A percentile compares a stretch with the other conserved stretches of the same genome.
phyloP scores from a whole-genome alignment of 2,888 invertebrate genomes.

The Cyrtodaria siliqua region DNA sequence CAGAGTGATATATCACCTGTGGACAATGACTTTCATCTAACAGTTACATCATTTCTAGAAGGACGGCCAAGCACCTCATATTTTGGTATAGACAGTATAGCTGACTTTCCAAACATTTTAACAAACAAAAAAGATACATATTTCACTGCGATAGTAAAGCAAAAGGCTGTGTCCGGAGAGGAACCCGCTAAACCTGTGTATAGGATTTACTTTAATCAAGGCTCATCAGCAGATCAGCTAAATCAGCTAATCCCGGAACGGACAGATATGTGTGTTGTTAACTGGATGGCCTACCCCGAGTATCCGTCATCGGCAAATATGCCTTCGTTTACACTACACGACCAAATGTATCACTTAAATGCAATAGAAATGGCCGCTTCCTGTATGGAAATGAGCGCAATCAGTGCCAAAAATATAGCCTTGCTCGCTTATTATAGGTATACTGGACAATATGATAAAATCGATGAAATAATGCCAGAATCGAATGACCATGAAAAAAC shows the following conservation, averaged over 20 bases:
- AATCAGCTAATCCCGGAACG: slow-evolving; percentile 86
- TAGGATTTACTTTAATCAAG: slow-evolving; percentile 88
- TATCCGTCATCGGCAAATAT: slow-evolving; percentile 79
- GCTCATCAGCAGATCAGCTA: slow-evolving; percentile 86
- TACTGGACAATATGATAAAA: slow-evolving; percentile 76
- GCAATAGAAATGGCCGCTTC: slow-evolving; percentile 90
- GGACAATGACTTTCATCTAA: slow-evolving; percentile 86
- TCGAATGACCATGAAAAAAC: slow-evolving; percentile 30
- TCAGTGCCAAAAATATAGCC: slow-evolving; percentile 89
- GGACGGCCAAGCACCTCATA: slow-evolving; percentile 87
- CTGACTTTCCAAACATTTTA: slow-evolving; percentile 85
- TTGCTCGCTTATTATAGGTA: slow-evolving; percentile 87
- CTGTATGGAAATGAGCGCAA: slow-evolving; percentile 90
- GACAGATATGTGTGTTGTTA: slow-evolving; percentile 73
- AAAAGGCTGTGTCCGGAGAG: slow-evolving; percentile 77
- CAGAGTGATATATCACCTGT: slow-evolving; percentile 70
- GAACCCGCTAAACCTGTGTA: slow-evolving; percentile 85
- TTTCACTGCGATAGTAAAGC: slow-evolving; percentile 87
- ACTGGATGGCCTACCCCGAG: slow-evolving; percentile 83
- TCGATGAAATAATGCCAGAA: slow-evolving; percentile 71
- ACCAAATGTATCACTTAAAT: slow-evolving; percentile 88
- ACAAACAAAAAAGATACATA: slow-evolving; percentile 87
- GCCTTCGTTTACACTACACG: slow-evolving; percentile 87
- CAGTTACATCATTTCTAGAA: slow-evolving; percentile 88
- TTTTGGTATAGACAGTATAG: slow-evolving; percentile 85